These are phyloP conservation scores for Leistus spinibarbis DNA, from an alignment of 2,888 invertebrate species.

Conservation along the genomic window DNA sequence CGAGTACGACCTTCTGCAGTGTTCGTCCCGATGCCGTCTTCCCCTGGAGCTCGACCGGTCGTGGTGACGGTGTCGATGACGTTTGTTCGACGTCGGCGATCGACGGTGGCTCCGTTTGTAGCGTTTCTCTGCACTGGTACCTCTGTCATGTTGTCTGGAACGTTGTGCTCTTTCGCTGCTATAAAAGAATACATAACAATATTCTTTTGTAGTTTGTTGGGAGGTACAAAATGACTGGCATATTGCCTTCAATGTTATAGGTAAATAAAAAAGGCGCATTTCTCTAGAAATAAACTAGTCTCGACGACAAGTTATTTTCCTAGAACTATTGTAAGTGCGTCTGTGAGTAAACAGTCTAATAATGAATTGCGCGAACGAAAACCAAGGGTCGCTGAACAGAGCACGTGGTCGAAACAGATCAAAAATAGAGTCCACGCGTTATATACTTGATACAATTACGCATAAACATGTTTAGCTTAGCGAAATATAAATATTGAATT, in stretches of 20 bases:
- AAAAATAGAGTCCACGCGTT: background rate
- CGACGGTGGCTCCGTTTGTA: constrained; percentile 86
- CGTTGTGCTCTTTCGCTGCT: constrained; percentile 67
- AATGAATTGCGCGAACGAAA: constrained; percentile 14
- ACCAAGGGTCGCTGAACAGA: constrained; percentile 24
- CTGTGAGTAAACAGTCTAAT: constrained; percentile 33
- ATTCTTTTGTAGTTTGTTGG: background rate
- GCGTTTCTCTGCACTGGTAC: constrained; percentile 78
- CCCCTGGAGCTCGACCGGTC: constrained; percentile 55
- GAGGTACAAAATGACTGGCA: background rate
- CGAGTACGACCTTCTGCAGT: constrained; percentile 61
- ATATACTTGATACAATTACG: background rate
- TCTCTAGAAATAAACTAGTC: constrained; percentile 11
- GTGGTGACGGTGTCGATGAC: constrained; percentile 71
- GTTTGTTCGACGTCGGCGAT: constrained; percentile 79
- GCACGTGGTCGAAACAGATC: background rate
- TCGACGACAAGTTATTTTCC: constrained; percentile 16
- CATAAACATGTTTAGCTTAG: background rate
- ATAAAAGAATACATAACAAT: constrained; percentile 47
- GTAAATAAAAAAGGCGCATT: constrained; percentile 5
- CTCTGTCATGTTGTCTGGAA: constrained; percentile 70
- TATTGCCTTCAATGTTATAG: background rate
- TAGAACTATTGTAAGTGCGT: constrained; percentile 3
- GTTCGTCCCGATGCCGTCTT: constrained; percentile 57
- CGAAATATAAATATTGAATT: background rate